Evolutionary conservation across 2,797 vertebrate genomes (phyloP).

Genomic region (Potorous gilbertii): DNA sequence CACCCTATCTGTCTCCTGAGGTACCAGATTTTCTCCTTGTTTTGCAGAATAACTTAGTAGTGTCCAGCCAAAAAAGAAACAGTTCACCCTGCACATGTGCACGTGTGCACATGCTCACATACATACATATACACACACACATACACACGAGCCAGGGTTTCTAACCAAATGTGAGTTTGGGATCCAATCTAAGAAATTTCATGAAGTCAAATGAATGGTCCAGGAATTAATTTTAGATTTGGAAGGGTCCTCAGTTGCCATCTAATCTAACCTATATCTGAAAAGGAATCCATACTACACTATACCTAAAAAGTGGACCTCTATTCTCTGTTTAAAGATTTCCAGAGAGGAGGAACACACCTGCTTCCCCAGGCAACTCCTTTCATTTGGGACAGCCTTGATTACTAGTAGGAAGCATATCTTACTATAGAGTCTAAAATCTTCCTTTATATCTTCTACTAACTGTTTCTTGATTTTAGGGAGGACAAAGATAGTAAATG

Average conservation of each 20-base stretch:
- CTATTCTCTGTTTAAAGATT: background rate
- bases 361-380: background rate
- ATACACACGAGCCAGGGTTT: no score
- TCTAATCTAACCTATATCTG: background rate
- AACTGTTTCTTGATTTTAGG: background rate
- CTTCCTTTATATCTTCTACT: background rate
- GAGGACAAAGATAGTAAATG: background rate
- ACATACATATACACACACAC: background rate
- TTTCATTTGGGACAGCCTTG: background rate
- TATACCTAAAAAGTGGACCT: background rate
- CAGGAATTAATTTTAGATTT: background rate
- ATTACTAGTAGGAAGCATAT: background rate
- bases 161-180: background rate
- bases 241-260: background rate
- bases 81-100: background rate
- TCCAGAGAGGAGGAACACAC: background rate
- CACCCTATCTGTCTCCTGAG: constrained; percentile 61
- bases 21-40: constrained; percentile 58
- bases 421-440: background rate
- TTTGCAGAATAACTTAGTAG: constrained; percentile 59
- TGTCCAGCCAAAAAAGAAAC: constrained; percentile 50
- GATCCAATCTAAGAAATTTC: background rate
- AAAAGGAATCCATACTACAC: background rate
- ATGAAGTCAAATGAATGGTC: background rate
- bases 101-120: background rate